phyloP scores from a whole-genome alignment of 2,888 invertebrate species.

The Eristalis arbustorum region DNA sequence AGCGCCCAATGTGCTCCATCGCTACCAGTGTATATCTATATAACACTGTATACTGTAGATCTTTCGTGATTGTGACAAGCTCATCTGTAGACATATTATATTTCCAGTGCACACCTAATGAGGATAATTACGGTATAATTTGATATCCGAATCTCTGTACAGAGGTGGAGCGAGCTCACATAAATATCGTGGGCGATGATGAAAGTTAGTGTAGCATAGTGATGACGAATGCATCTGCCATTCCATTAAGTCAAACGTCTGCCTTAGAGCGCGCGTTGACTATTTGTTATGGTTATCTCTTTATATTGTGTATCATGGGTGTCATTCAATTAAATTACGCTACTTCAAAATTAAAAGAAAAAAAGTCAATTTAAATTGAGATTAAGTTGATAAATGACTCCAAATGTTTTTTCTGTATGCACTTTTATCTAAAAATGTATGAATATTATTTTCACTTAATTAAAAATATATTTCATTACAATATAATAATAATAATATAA shows the following conservation, averaged over 20 bases:
- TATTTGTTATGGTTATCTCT: conserved; percentile 19
- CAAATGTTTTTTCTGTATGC: no score
- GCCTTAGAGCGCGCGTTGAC: conserved; percentile 9
- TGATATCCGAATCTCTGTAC: conserved; percentile 65
- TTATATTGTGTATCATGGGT: conserved; percentile 1
- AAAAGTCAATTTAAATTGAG: no score
- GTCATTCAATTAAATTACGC: no score
- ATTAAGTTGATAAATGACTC: no score
- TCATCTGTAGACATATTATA: conserved; percentile 63
- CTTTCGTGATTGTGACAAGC: conserved; percentile 55
- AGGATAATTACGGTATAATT: conserved; percentile 72
- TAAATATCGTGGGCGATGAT: conserved; percentile 60
- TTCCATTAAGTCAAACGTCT: conserved; percentile 49
- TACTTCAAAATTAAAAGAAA: background rate
- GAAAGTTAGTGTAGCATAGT: conserved; percentile 61
- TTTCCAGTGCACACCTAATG: conserved; percentile 70
- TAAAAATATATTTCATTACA: no score
- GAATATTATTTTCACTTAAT: no score
- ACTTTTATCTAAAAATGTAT: no score
- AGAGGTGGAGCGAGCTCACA: conserved; percentile 52
- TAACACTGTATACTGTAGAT: conserved; percentile 35
- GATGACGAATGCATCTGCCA: conserved; percentile 51
- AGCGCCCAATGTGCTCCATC: conserved; percentile 3
- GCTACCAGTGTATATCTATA: conserved; percentile 6
- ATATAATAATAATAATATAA: no score